Conservation (phyloP, 2,888 invertebrate species). For the Tinea pellionella region DNA sequence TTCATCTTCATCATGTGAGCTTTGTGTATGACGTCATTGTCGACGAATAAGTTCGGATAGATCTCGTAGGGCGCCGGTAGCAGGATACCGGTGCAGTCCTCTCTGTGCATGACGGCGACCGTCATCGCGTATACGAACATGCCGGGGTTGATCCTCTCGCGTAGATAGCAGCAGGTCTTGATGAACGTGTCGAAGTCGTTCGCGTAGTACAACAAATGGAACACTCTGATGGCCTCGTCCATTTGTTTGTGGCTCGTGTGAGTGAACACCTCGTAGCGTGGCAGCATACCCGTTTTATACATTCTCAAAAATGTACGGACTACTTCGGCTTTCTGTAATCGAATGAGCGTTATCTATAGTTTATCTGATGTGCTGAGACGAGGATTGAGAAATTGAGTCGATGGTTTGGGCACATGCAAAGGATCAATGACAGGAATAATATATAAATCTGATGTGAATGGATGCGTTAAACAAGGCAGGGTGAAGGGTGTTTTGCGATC, state of each 20-base stretch:
- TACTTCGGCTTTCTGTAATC: slow-evolving; percentile 62
- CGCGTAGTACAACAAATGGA: slow-evolving; percentile 74
- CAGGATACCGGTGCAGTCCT: slow-evolving; percentile 73
- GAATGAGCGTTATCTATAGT: no score
- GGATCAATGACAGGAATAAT: no score
- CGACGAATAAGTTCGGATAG: slow-evolving; percentile 81
- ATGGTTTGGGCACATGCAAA: no score
- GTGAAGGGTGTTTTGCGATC: no score
- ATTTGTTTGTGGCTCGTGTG: slow-evolving; percentile 71
- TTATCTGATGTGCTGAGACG: no score
- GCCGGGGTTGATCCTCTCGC: slow-evolving; percentile 77
- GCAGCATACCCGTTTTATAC: slow-evolving; percentile 70
- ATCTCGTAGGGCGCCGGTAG: slow-evolving; percentile 82
- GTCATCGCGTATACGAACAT: slow-evolving; percentile 79
- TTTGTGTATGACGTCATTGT: slow-evolving; percentile 75
- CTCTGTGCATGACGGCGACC: slow-evolving; percentile 75
- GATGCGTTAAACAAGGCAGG: no score
- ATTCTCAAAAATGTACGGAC: slow-evolving; percentile 69
- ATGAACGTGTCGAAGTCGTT: slow-evolving; percentile 77
- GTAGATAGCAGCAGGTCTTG: slow-evolving; percentile 76
- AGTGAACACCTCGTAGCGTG: slow-evolving; percentile 71
- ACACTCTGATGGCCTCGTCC: slow-evolving; percentile 71
- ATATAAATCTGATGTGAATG: no score
- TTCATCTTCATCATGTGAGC: slow-evolving; percentile 74
- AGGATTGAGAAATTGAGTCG: no score